Conservation (phyloP, 2,113 vertebrate genomes). For the Panthera uncia region DNA sequence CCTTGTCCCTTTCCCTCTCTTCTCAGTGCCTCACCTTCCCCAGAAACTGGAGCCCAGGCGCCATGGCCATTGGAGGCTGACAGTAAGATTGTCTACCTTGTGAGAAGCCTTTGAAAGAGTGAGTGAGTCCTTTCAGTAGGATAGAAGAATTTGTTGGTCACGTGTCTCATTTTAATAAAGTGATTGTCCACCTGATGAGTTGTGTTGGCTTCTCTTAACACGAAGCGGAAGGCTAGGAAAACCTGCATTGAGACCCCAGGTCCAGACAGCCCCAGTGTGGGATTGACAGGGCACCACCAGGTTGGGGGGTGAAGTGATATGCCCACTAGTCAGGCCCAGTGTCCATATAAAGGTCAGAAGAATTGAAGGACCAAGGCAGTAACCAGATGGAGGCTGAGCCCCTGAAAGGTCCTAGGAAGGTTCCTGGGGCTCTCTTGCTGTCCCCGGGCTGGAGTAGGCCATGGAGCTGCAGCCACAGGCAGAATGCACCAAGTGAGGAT, state of each 20-base stretch:
- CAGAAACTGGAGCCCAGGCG: neutral
- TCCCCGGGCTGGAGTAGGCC: neutral
- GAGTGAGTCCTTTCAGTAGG: neutral
- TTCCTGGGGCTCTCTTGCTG: neutral
- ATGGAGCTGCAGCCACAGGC: neutral
- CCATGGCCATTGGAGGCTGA: neutral
- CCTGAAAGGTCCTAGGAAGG: neutral
- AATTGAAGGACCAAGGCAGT: neutral
- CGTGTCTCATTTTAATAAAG: neutral
- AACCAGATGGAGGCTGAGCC: neutral
- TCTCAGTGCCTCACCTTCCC: neutral
- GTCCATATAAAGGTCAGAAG: neutral
- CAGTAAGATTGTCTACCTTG: neutral
- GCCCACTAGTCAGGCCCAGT: neutral
- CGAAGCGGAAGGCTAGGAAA: neutral
- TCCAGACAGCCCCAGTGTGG: neutral
- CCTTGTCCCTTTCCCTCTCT: neutral
- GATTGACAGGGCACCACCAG: neutral
- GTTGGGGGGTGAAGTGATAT: neutral
- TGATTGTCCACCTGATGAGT: neutral
- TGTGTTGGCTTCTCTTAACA: neutral
- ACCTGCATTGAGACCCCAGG: neutral
- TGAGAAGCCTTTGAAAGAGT: conserved; percentile 9
- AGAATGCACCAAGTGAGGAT: neutral
- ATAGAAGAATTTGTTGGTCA: neutral